Conservation (phyloP, 2,797 vertebrate genomes). For the Anguilla obscura region DNA sequence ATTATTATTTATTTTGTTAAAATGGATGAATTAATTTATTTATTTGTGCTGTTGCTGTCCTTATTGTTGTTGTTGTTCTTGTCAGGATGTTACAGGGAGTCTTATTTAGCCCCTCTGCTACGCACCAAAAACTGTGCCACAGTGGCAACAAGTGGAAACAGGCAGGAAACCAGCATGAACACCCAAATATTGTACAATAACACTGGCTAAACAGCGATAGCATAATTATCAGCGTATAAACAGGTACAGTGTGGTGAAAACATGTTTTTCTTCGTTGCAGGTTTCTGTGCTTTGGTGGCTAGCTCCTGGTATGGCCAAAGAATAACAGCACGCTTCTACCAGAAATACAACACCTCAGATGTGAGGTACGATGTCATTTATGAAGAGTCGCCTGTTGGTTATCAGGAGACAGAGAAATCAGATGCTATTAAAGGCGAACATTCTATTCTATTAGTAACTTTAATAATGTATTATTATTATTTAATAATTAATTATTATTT, state of each 20-base stretch:
- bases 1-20: neutral
- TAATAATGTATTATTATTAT: slow-evolving; percentile 37
- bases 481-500: slow-evolving; percentile 33
- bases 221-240: neutral
- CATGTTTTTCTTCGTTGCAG: slow-evolving; percentile 49
- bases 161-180: neutral
- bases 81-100: neutral
- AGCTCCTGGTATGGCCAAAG: slow-evolving; percentile 73
- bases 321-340: slow-evolving; percentile 68
- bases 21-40: neutral
- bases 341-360: slow-evolving; percentile 71
- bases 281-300: slow-evolving; percentile 65
- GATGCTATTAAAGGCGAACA: slow-evolving; percentile 6
- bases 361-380: slow-evolving; percentile 55
- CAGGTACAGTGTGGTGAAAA: neutral
- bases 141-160: neutral
- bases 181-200: neutral
- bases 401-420: neutral
- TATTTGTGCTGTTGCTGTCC: too few species aligned
- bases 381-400: neutral
- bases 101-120: neutral
- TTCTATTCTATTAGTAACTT: neutral
- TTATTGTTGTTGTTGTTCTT: neutral
- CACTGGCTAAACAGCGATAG: neutral
- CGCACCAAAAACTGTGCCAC: too few species aligned